phyloP scores from a whole-genome alignment of 2,797 vertebrate genomes.

The Cirrhinus mrigala region DNA sequence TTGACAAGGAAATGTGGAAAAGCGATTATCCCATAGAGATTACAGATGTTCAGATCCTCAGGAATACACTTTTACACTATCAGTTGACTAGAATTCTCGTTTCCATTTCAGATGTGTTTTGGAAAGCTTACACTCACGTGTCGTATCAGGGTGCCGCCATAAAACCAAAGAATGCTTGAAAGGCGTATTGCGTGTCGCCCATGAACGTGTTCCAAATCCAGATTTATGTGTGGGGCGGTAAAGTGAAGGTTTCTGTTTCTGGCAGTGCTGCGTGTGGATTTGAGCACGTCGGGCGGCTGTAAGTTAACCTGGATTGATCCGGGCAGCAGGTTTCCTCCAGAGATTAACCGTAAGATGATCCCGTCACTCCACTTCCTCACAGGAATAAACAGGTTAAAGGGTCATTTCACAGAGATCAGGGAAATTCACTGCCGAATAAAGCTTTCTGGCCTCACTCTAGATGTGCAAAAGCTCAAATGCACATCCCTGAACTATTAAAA shows the following conservation, averaged over 20 bases:
- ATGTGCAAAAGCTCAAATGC: not conserved
- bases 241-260: constrained; percentile 75
- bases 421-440: not conserved
- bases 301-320: constrained; percentile 67
- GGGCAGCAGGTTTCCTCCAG: constrained; percentile 48
- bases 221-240: constrained; percentile 78
- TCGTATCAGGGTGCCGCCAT: not conserved
- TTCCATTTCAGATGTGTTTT: not conserved
- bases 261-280: constrained; percentile 70
- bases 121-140: constrained; percentile 31
- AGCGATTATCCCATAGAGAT: constrained; percentile 44
- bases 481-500: not conserved
- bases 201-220: constrained; percentile 28
- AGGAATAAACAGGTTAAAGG: constrained; percentile 52
- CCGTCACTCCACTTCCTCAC: constrained; percentile 64
- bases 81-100: constrained; percentile 25
- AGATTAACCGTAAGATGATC: constrained; percentile 76
- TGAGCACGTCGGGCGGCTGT: constrained; percentile 75
- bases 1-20: constrained; percentile 15
- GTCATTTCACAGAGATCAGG: constrained; percentile 9
- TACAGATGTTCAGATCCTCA: constrained; percentile 29
- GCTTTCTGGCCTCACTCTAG: not conserved
- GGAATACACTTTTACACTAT: constrained; percentile 14
- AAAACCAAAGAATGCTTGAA: not conserved
- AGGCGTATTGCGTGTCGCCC: constrained; percentile 16